These are phyloP conservation scores for Opisthocomus hoazin DNA, from an alignment of 2,113 vertebrate genomes.

Conservation along the genomic window DNA sequence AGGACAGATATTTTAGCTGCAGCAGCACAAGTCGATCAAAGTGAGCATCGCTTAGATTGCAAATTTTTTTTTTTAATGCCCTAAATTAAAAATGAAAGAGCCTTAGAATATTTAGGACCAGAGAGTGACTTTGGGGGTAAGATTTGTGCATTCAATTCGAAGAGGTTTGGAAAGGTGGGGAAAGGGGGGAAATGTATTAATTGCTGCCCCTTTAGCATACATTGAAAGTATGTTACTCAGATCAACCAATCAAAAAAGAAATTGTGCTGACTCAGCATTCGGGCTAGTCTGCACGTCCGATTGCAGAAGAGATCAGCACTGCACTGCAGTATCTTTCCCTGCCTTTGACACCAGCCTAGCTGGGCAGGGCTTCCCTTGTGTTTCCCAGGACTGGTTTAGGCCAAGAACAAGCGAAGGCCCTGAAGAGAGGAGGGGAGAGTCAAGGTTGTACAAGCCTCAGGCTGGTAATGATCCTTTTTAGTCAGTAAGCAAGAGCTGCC, in stretches of 20 bases:
- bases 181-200: neutral
- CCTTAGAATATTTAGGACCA: slow-evolving; percentile 5
- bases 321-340: slow-evolving; percentile 80
- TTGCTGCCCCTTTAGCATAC: slow-evolving; percentile 57
- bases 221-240: slow-evolving; percentile 64
- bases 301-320: slow-evolving; percentile 82
- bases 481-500: slow-evolving; percentile 25
- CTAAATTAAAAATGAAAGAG: slow-evolving; percentile 43
- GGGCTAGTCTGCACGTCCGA: slow-evolving; percentile 76
- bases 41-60: slow-evolving; percentile 35
- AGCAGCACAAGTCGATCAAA: slow-evolving; percentile 56
- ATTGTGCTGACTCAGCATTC: slow-evolving; percentile 85
- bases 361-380: slow-evolving; percentile 62
- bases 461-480: slow-evolving; percentile 39
- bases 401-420: slow-evolving; percentile 44
- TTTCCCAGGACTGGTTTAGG: slow-evolving; percentile 52
- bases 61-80: slow-evolving; percentile 17
- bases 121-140: slow-evolving; percentile 9
- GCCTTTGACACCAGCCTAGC: slow-evolving; percentile 65
- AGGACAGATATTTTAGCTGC: slow-evolving; percentile 63
- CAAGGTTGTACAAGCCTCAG: slow-evolving; percentile 8
- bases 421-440: slow-evolving; percentile 9
- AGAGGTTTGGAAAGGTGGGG: neutral
- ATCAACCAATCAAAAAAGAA: slow-evolving; percentile 80
- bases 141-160: neutral